Evolutionary conservation across 2,113 vertebrate species (phyloP).

Genomic region (Xiphias gladius): DNA sequence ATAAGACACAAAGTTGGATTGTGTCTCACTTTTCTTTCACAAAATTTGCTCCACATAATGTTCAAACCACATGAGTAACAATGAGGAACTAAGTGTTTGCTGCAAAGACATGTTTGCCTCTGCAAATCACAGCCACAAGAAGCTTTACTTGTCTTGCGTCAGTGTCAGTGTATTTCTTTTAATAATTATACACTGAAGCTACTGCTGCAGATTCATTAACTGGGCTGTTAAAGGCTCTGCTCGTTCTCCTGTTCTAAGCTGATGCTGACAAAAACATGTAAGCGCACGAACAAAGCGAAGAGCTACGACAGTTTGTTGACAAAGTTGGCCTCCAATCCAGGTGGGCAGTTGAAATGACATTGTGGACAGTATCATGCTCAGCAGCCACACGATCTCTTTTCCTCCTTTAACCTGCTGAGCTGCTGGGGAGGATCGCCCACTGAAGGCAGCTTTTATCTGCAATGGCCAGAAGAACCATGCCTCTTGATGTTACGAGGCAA

Average conservation of each 20-base stretch:
- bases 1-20: conserved; percentile 36
- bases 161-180: background rate
- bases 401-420: conserved; percentile 52
- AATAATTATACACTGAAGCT: background rate
- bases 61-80: conserved; percentile 27
- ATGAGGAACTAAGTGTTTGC: conserved; percentile 12
- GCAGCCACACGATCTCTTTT: conserved; percentile 40
- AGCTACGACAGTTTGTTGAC: conserved; percentile 30
- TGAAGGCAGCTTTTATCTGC: conserved; percentile 74
- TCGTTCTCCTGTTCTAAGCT: background rate
- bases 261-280: conserved; percentile 1
- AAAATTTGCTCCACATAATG: conserved; percentile 21
- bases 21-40: conserved; percentile 26
- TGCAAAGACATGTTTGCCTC: conserved; percentile 16
- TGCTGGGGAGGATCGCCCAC: conserved; percentile 53
- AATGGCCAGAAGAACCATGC: conserved; percentile 66
- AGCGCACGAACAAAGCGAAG: background rate
- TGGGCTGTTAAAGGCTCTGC: conserved; percentile 22
- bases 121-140: conserved; percentile 26
- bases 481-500: conserved; percentile 70
- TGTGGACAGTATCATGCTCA: conserved; percentile 47
- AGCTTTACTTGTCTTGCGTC: conserved; percentile 3
- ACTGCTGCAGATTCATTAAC: conserved; percentile 11
- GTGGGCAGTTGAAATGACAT: conserved; percentile 51
- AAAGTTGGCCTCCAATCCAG: conserved; percentile 53